Evolutionary conservation across 2,113 vertebrate genomes (phyloP), one percentile per base, ranked within the genome.

Genomic region (Erythrolamprus reginae): DNA sequence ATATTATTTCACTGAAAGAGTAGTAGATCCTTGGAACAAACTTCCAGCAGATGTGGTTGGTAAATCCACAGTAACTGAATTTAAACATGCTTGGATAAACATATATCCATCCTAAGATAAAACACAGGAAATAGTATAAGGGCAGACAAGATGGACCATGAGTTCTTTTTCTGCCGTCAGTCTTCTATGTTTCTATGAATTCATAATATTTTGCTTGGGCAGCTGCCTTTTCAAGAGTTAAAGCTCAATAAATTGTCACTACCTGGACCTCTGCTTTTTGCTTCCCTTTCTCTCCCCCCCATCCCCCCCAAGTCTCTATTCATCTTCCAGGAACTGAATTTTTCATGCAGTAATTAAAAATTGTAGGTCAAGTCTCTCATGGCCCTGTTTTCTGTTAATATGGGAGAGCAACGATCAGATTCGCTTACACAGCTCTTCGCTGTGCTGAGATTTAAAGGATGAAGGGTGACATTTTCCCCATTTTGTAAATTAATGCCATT

Each of bases 401-500:
- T 96, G 95, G 96, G 91, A 97, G 97, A 96, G 96, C 97, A 94
- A 95, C 58, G 94, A 96, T 97, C 87, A 96, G 96, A 96, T 97
- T 98, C 97, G 95, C 98, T 97, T 98, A 97, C 92, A 96, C 96
- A 84, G 96, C 97, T 98, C 97, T 97, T 97, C 95, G 88, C 96
- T 87, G 93, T 94, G 10, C 96, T 93, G 96, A 97, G 98, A 97
- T 98, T 98, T 98, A 98, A 98, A 98, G 98, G 98, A 98, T 98
- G 97, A 98, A 98, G 98, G 98, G 97, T 98, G 98, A 99, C 98
- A 99, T 98, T 99, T 98, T 97, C 96, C 98, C 90, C 97, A 96
- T 98, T 98, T 98, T 98, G 98, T 99, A 98, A 98, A 98, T 99
- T 95, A 98, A 98, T 98, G 98, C 98, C 97, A 99, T 98, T 98